A percentile compares a stretch with the other conserved stretches of the same genome.
phyloP scores from a whole-genome alignment of 2,797 vertebrate species.

The Squalus acanthias region DNA sequence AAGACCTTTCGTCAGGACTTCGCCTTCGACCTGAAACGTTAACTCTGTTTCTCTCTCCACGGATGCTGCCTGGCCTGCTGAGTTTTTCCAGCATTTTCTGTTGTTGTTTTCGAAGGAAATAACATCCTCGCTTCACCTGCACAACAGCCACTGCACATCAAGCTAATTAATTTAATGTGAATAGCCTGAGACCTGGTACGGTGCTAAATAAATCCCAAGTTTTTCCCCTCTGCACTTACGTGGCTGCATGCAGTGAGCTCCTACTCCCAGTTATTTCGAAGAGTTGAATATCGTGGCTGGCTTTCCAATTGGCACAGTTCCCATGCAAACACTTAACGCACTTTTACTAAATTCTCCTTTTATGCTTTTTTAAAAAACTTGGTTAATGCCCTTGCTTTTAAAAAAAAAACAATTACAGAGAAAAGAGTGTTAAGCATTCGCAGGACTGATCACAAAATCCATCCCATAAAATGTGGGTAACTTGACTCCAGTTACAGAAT shows the following conservation, averaged over 20 bases:
- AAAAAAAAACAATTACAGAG: no score
- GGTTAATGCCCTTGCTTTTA: no score
- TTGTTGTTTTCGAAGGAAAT: no score
- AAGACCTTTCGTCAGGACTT: no score
- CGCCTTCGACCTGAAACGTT: no score
- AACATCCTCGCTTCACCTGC: neutral
- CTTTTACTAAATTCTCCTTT: neutral
- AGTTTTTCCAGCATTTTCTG: no score
- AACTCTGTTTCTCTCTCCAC: no score
- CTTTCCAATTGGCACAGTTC: neutral
- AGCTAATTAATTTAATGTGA: neutral
- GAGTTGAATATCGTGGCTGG: neutral
- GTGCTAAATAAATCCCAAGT: neutral
- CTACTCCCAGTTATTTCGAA: neutral
- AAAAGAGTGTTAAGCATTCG: neutral
- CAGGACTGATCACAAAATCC: neutral
- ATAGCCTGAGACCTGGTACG: neutral
- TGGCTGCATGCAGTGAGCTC: neutral
- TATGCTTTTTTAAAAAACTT: neutral
- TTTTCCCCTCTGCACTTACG: neutral
- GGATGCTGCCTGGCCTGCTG: no score
- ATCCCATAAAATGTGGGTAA: neutral
- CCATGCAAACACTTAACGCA: no score
- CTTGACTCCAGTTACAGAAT: neutral
- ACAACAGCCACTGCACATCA: neutral